Evolutionary conservation across 2,113 vertebrate genomes (phyloP).

Genomic region (Myotis lucifugus): DNA sequence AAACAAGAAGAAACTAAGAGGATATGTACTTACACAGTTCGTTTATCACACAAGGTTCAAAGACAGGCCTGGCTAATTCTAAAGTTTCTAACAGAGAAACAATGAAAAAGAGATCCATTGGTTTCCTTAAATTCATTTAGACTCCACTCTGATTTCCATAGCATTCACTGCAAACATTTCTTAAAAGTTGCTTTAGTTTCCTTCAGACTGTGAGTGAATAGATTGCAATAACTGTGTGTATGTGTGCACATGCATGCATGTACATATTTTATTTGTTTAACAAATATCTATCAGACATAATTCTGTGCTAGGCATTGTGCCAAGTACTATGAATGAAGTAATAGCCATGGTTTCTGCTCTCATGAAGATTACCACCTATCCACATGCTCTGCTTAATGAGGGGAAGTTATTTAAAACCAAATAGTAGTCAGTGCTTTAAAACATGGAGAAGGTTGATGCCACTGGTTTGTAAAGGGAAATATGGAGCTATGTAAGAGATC

Average conservation of each 20-base stretch:
- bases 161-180: not conserved
- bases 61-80: not conserved
- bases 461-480: constrained; percentile 6
- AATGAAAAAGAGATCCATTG: not conserved
- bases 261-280: constrained; percentile 11
- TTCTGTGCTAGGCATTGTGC: not conserved
- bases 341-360: not conserved
- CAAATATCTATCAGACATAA: not conserved
- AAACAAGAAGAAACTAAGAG: not conserved
- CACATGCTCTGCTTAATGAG: not conserved
- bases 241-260: not conserved
- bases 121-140: not conserved
- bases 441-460: not conserved
- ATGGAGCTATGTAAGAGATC: not conserved
- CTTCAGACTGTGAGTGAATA: not conserved
- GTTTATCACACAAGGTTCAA: not conserved
- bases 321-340: not conserved
- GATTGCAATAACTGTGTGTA: not conserved
- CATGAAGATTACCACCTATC: not conserved
- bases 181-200: constrained; percentile 30
- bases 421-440: not conserved
- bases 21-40: not conserved
- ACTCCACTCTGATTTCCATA: not conserved
- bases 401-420: not conserved
- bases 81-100: not conserved